Conservation (phyloP, 2,888 invertebrate genomes). For the Athalia rosae region DNA sequence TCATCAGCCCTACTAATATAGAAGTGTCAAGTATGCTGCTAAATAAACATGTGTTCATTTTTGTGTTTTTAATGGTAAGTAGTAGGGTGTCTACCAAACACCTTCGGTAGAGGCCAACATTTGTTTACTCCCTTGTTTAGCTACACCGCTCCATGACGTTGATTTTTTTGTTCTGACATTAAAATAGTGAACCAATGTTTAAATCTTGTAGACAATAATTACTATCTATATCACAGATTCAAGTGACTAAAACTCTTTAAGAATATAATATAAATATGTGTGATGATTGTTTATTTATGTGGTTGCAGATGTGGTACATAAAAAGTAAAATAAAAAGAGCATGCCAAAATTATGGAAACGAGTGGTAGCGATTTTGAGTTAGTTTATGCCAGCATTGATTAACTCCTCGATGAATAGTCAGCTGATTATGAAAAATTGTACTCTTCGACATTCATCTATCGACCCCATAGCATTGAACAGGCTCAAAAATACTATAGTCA, state of each 20-base stretch:
- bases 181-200: slow-evolving; percentile 69
- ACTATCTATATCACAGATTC: slow-evolving; percentile 74
- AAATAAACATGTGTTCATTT: slow-evolving; percentile 53
- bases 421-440: not conserved
- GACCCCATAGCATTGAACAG: slow-evolving; percentile 25
- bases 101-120: slow-evolving; percentile 63
- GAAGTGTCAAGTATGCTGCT: slow-evolving; percentile 43
- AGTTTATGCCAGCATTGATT: slow-evolving; percentile 56
- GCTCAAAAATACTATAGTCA: slow-evolving; percentile 6
- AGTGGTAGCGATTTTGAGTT: slow-evolving; percentile 52
- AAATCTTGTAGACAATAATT: slow-evolving; percentile 72
- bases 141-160: slow-evolving; percentile 67
- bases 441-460: not conserved
- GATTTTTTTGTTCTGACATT: slow-evolving; percentile 53
- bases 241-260: slow-evolving; percentile 74
- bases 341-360: slow-evolving; percentile 66
- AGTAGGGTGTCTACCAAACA: slow-evolving; percentile 68
- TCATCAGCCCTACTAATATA: slow-evolving; percentile 48
- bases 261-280: slow-evolving; percentile 72
- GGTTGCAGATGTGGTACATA: slow-evolving; percentile 56
- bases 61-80: slow-evolving; percentile 56
- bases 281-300: slow-evolving; percentile 63
- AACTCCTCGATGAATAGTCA: slow-evolving; percentile 17
- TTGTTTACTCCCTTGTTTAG: slow-evolving; percentile 54
- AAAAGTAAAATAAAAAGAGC: slow-evolving; percentile 48